phyloP scores from a whole-genome alignment of 1,140 invertebrate species.

The Dinothrombium tinctorium region DNA sequence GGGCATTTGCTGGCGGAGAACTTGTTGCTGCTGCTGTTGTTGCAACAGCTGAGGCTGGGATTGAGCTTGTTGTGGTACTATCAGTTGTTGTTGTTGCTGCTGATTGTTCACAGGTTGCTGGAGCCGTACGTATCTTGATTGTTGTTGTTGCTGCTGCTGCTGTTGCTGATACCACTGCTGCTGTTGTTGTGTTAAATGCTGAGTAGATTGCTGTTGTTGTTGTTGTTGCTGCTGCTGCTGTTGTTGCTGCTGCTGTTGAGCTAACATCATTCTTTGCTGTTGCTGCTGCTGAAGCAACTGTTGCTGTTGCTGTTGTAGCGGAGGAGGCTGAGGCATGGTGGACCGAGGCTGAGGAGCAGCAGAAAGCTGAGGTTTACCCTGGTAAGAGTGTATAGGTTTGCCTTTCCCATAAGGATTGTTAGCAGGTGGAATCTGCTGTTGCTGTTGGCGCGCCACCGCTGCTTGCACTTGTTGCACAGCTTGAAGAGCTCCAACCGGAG shows the following conservation, averaged over 20 bases:
- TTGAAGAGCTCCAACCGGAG: constrained; percentile 47
- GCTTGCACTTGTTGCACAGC: constrained; percentile 77
- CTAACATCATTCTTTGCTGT: constrained; percentile 3
- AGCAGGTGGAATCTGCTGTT: constrained; percentile 13
- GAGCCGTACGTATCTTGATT: constrained; percentile 2
- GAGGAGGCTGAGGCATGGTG: constrained; percentile 10
- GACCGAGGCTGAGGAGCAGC: background rate
- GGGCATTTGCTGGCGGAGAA: constrained; percentile 1
- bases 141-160: constrained; percentile 7
- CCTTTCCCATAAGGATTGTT: constrained; percentile 7
- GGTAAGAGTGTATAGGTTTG: background rate
- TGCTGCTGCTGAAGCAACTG: constrained; percentile 14
- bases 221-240: constrained; percentile 11
- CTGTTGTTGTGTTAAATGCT: constrained; percentile 11
- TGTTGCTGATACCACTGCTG: constrained; percentile 13
- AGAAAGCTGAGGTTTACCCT: background rate
- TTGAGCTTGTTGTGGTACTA: constrained; percentile 10
- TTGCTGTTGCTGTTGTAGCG: constrained; percentile 3
- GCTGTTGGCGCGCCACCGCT: constrained; percentile 48
- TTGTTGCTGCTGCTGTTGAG: constrained; percentile 13
- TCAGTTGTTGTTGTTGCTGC: constrained; percentile 6
- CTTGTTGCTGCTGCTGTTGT: constrained; percentile 7
- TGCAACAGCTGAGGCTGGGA: constrained; percentile 1
- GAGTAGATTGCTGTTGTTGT: constrained; percentile 14
- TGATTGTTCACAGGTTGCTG: constrained; percentile 1